A percentile compares a stretch with the other conserved stretches of the same genome.
Evolutionary conservation across 2,113 vertebrate species (phyloP).

Genomic region (Colius striatus): DNA sequence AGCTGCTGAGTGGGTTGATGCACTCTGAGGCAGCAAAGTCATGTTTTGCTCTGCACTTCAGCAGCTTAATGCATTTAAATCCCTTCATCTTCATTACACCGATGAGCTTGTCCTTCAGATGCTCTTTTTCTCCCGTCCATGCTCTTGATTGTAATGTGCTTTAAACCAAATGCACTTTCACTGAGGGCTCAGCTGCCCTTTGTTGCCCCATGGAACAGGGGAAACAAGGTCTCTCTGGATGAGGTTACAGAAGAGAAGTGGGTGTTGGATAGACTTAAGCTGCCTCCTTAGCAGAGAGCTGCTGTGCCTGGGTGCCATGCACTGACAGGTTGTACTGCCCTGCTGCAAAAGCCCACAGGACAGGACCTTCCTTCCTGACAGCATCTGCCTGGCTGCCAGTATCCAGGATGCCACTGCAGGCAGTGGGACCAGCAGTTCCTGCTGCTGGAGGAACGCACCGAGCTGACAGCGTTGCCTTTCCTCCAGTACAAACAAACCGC

Average conservation of each 20-base stretch:
- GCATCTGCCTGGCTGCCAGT: background rate
- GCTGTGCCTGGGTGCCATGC: background rate
- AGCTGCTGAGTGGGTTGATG: background rate
- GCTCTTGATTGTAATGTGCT: background rate
- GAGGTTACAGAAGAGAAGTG: background rate
- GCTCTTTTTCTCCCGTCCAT: background rate
- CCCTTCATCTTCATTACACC: background rate
- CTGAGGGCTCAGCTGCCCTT: background rate
- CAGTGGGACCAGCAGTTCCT: accelerated
- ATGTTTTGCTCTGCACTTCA: background rate
- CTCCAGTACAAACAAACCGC: background rate
- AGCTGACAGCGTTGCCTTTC: background rate
- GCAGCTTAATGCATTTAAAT: background rate
- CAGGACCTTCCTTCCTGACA: background rate
- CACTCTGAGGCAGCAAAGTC: background rate
- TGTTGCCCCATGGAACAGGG: background rate
- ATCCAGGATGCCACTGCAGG: background rate
- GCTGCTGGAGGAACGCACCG: background rate
- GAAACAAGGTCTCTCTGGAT: background rate
- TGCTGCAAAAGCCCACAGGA: background rate
- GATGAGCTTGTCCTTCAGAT: background rate
- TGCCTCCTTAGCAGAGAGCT: background rate
- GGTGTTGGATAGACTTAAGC: background rate
- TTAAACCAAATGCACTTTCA: background rate
- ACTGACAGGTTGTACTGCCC: accelerated